Evolutionary conservation across 2,113 vertebrate species (phyloP), one percentile per base, ranked within the genome.

Genomic region (Hippocampus mohnikei): DNA sequence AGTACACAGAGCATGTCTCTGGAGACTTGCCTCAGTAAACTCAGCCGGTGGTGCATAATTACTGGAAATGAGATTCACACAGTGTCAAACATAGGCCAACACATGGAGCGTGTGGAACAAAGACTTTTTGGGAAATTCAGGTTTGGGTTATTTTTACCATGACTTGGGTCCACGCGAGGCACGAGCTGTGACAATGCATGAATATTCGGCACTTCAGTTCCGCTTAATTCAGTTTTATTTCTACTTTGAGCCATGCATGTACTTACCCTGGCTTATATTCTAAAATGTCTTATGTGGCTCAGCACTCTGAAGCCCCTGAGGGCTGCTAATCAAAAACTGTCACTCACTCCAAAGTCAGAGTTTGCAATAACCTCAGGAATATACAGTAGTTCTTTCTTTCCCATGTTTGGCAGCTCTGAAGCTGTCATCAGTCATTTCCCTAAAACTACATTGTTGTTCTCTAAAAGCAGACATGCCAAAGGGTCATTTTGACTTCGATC

Each of bases 1-100:
- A 76, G 69, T 74, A 73, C 75, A 88, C 85, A 84, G 68, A 81
- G 63, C 67, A 75, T 58, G 74, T 76, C 89, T 77, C 83, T 15
- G 44, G 83, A 74, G 88, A 80, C 23, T 60, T 29, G 71, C 50
- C 44, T 79, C 71, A 81, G 76, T 88, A 87, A 90, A 88, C 83
- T 68, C 70, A 42, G 77, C 80, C 56, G 29, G 66, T 81, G 60
- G 68, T 66, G 78, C 69, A 25, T 79, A 85, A 88, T 91, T 84
- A 80, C 42, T 65, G 63, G 5, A 46, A 84, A 71, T 72, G 84
- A 84, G 84, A 87, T 85, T 85, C 81, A 84, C 76, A 70, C 62
- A 37, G 64, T 80, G 81, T 87, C 78, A 85, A 55, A 69, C 29
- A 52, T 66, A 79, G 82, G 87, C 77, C 64, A 70, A 27, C 53